Evolutionary conservation across 2,113 vertebrate genomes (phyloP).

Genomic region (Sylvicapra grimmia): DNA sequence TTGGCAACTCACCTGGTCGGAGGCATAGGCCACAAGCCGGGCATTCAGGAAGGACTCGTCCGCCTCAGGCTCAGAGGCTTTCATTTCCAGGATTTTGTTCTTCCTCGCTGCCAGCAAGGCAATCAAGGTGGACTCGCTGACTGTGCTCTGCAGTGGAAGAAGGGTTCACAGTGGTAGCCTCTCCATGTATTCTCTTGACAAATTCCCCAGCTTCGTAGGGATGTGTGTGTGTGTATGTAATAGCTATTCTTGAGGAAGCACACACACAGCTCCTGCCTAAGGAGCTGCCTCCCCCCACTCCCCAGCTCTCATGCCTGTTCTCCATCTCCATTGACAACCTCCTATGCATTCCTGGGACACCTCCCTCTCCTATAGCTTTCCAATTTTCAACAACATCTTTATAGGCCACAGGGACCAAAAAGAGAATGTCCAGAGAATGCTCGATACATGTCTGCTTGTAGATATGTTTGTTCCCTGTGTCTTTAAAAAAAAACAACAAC

Average conservation of each 20-base stretch:
- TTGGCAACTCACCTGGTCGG: slow-evolving; percentile 86
- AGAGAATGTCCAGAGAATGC: neutral
- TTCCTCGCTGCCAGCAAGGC: slow-evolving; percentile 93
- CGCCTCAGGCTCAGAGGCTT: slow-evolving; percentile 75
- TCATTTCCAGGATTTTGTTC: slow-evolving; percentile 89
- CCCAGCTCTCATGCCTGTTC: neutral
- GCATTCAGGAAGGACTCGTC: slow-evolving; percentile 90
- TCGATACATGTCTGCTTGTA: neutral
- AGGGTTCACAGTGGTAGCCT: neutral
- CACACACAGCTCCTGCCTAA: neutral
- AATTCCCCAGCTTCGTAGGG: neutral
- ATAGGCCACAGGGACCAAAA: neutral
- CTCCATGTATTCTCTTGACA: neutral
- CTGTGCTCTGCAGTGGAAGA: slow-evolving; percentile 84
- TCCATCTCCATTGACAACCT: neutral
- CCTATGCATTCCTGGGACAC: neutral
- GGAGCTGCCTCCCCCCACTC: neutral
- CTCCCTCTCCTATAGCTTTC: neutral
- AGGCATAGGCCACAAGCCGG: slow-evolving; percentile 90
- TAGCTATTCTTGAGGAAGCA: neutral
- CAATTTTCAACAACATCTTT: neutral
- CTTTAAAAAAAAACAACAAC: neutral
- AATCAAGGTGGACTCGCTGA: slow-evolving; percentile 94
- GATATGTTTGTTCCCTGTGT: neutral
- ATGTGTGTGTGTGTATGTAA: neutral